These are phyloP conservation scores for Spisula solida DNA, from an alignment of 2,888 invertebrate genomes.

Conservation along the genomic window DNA sequence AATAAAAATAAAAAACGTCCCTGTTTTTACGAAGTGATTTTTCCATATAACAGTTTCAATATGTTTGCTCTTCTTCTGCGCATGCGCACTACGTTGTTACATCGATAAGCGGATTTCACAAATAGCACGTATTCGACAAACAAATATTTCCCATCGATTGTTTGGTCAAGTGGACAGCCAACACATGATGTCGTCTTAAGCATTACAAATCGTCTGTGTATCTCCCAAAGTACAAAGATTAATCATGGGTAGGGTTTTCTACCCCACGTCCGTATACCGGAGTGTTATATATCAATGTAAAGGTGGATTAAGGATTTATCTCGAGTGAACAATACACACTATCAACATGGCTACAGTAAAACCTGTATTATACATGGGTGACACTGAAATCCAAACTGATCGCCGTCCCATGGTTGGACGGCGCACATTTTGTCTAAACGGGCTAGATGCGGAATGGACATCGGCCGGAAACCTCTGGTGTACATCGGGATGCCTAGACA, in stretches of 20 bases:
- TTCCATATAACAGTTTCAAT: neutral
- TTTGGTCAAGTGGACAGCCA: conserved; percentile 32
- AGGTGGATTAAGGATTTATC: neutral
- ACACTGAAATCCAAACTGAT: no score
- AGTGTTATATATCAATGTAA: neutral
- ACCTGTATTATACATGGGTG: neutral
- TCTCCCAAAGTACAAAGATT: neutral
- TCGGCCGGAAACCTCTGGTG: no score
- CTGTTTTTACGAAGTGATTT: neutral
- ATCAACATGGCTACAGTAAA: neutral
- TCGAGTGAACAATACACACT: neutral
- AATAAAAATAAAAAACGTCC: neutral
- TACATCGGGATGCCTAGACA: no score
- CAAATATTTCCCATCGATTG: conserved; percentile 37
- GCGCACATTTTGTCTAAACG: no score
- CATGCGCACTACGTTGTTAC: conserved; percentile 21
- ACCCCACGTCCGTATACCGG: neutral
- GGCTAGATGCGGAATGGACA: no score
- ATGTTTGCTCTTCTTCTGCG: conserved; percentile 10
- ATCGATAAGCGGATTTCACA: conserved; percentile 48
- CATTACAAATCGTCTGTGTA: neutral
- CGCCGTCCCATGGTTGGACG: no score
- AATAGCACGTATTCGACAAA: conserved; percentile 46
- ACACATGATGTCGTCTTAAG: conserved; percentile 10
- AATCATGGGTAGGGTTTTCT: neutral